Base-by-base conservation (phyloP, 2,797 vertebrate species). In the Sebastes ruberrimus region DNA sequence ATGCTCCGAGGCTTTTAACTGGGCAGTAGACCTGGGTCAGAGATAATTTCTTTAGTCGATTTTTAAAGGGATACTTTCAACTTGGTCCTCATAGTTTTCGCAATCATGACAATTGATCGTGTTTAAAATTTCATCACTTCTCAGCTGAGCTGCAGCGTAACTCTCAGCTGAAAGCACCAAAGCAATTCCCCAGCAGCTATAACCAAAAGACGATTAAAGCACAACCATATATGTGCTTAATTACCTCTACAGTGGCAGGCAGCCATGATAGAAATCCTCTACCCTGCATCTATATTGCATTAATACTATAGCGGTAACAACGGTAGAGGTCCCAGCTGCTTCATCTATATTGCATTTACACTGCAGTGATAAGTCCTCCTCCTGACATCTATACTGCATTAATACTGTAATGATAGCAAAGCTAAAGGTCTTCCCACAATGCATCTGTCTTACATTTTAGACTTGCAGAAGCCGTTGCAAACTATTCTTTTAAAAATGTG, bases 361-460 rank as follows among this genome's bases (percentile, higher is more conserved):
- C 60, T 76, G 68, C 64, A 57, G 62, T 23, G 81, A 82, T 70
- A 80, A 62, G 66, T 68, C 62, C 82, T 6, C 55, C 56, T 65
- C 38, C 49, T 14, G 32, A 85, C 76, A 85, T 77, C 63, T 70
- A 53, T 42, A 22, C 52, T 67, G 59, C 76, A 80, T 85, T 86
- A 80, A 81, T 76, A 71, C 64, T 67, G 74, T 82, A 78, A 86
- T 87, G 76, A 88, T 76, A 81, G 77, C 57, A 71, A 86, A 86
- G 71, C 73, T 74, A 86, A 82, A 85, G 71, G 82, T 74, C 69
- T 73, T 68, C 73, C 82, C 75, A 66, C 69, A 81, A 61, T 73
- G 76, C 60, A 84, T 85, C 82, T 73, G 57, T 84, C 81, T 87
- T 68, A 62, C 76, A 83, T 81, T 66, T 81, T 66, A 67, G 76